Evolutionary conservation across 2,797 vertebrate genomes (phyloP).

Genomic region (Pseudomugil gertrudae): DNA sequence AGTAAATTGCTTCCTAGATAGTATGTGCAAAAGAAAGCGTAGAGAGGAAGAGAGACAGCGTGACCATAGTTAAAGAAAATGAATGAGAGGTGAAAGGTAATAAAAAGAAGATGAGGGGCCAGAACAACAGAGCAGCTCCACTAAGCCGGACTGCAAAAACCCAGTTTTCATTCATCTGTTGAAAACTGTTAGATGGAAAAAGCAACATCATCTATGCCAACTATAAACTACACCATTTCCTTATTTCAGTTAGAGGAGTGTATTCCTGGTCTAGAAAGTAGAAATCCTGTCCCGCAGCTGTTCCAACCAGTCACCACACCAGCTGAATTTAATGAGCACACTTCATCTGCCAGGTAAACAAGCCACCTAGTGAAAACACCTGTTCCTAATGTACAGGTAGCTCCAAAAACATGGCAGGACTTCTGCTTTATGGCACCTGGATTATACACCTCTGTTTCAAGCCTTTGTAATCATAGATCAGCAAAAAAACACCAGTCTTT

Average conservation of each 20-base stretch:
- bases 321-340: too few relatives aligned
- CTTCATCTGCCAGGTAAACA: too few relatives aligned
- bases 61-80: conserved; percentile 60
- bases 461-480: too few relatives aligned
- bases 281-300: too few relatives aligned
- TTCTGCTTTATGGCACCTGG: too few relatives aligned
- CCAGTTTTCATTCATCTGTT: conserved; percentile 51
- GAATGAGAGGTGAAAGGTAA: conserved; percentile 60
- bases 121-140: conserved; percentile 52
- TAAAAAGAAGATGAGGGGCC: conserved; percentile 46
- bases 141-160: conserved; percentile 51
- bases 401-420: too few relatives aligned
- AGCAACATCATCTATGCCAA: conserved; percentile 73
- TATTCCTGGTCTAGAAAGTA: too few relatives aligned
- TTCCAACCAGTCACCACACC: too few relatives aligned
- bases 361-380: too few relatives aligned
- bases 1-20: conserved; percentile 78
- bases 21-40: conserved; percentile 46
- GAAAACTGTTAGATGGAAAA: conserved; percentile 54
- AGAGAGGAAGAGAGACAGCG: conserved; percentile 39
- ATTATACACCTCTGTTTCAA: too few relatives aligned
- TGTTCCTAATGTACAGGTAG: too few relatives aligned
- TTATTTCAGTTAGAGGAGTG: conserved; percentile 9
- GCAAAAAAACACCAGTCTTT: too few relatives aligned
- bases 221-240: conserved; percentile 19